Evolutionary conservation across 2,797 vertebrate genomes (phyloP).

Genomic region (Knipowitschia caucasica): DNA sequence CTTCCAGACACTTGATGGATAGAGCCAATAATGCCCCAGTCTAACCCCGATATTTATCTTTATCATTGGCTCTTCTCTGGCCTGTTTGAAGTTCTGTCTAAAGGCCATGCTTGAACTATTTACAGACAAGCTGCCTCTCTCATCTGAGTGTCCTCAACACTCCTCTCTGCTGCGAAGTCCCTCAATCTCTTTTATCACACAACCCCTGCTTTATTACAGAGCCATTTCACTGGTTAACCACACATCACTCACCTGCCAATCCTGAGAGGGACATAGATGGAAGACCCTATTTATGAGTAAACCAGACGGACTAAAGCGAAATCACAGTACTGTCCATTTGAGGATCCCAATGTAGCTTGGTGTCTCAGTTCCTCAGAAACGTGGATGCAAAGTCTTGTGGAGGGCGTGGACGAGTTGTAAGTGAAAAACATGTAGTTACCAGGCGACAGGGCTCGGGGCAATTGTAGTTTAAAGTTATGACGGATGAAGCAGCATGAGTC

Average conservation of each 20-base stretch:
- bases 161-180: slow-evolving; percentile 42
- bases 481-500: slow-evolving; percentile 64
- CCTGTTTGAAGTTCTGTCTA: slow-evolving; percentile 57
- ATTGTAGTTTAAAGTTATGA: slow-evolving; percentile 57
- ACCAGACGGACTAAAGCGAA: slow-evolving; percentile 1
- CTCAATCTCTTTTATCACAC: slow-evolving; percentile 57
- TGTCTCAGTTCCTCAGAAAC: slow-evolving; percentile 56
- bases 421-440: slow-evolving; percentile 73
- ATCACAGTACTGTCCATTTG: slow-evolving; percentile 22
- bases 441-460: slow-evolving; percentile 61
- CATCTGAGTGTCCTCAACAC: slow-evolving; percentile 23
- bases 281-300: background rate
- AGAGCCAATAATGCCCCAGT: slow-evolving; percentile 55
- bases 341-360: slow-evolving; percentile 54
- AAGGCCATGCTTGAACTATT: slow-evolving; percentile 46
- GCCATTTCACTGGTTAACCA: slow-evolving; percentile 56
- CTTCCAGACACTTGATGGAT: slow-evolving; percentile 54
- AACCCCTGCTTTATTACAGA: slow-evolving; percentile 41
- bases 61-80: slow-evolving; percentile 39
- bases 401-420: background rate
- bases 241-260: slow-evolving; percentile 49
- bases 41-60: slow-evolving; percentile 62
- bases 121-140: slow-evolving; percentile 58
- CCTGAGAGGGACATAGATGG: slow-evolving; percentile 20
- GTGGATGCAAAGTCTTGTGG: slow-evolving; percentile 19